Conservation (phyloP, 2,113 vertebrate genomes). For the Zosterops borbonicus region DNA sequence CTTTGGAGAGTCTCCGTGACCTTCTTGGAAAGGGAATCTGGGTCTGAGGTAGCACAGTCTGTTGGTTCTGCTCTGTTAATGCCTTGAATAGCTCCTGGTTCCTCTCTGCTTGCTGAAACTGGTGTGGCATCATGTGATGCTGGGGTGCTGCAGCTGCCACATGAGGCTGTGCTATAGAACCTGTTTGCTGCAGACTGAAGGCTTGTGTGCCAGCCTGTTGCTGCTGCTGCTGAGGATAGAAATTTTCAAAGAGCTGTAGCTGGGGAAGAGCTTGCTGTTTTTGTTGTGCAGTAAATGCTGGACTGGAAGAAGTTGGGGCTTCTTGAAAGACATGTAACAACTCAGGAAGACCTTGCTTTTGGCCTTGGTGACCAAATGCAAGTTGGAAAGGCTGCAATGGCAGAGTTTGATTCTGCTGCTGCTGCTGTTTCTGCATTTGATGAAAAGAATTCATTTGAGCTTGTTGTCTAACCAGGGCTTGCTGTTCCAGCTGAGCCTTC, state of each 20-base stretch:
- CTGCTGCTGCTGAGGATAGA: conserved; percentile 82
- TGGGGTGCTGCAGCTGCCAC: conserved; percentile 77
- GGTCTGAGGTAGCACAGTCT: conserved; percentile 78
- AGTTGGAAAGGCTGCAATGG: conserved; percentile 93
- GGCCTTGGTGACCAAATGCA: conserved; percentile 91
- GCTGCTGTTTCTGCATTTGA: conserved; percentile 79
- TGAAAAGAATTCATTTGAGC: conserved; percentile 79
- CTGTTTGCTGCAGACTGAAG: conserved; percentile 65
- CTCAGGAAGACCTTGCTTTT: conserved; percentile 84
- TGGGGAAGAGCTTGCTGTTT: conserved; percentile 78
- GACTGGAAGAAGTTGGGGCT: conserved; percentile 70
- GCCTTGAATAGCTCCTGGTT: conserved; percentile 78
- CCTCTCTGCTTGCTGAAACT: conserved; percentile 77
- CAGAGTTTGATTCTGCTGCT: conserved; percentile 80
- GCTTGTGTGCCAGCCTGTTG: conserved; percentile 71
- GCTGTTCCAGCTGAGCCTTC: conserved; percentile 79
- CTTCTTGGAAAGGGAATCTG: conserved; percentile 85
- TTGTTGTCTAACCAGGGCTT: conserved; percentile 74
- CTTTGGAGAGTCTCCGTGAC: conserved; percentile 93
- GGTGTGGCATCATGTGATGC: conserved; percentile 76
- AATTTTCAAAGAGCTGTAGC: conserved; percentile 82
- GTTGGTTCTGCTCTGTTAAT: conserved; percentile 77
- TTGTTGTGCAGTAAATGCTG: conserved; percentile 67
- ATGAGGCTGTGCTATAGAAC: conserved; percentile 72
- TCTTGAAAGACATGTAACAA: conserved; percentile 88